A percentile compares a stretch with the other conserved stretches of the same genome.
phyloP scores from a whole-genome alignment of 2,888 invertebrate genomes.

The Lepetodrilus schrolli region DNA sequence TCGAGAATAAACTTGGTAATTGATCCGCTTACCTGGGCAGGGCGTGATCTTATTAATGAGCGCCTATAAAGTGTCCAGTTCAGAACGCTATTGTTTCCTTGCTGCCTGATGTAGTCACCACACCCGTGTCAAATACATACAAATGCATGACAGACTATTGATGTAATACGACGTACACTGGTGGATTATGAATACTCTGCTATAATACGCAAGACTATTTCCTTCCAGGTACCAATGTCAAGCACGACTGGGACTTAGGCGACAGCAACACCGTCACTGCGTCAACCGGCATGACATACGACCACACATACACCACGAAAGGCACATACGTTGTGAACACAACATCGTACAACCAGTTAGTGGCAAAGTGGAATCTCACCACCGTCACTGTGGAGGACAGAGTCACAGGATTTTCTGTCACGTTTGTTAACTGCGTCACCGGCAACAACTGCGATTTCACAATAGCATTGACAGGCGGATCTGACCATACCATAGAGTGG shows the following conservation, averaged over 20 bases:
- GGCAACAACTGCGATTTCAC: background rate
- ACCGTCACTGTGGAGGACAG: slow-evolving; percentile 55
- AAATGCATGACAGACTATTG: too few relatives aligned
- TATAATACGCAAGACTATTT: too few relatives aligned
- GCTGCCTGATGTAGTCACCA: too few relatives aligned
- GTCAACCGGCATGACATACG: slow-evolving; percentile 32
- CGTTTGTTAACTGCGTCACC: background rate
- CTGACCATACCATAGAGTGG: slow-evolving; percentile 63
- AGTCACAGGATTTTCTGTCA: slow-evolving; percentile 49
- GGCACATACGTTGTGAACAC: slow-evolving; percentile 59
- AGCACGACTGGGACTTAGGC: slow-evolving; percentile 68
- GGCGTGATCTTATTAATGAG: too few relatives aligned
- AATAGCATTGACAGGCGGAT: slow-evolving; percentile 55
- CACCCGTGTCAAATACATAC: too few relatives aligned
- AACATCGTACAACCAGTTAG: slow-evolving; percentile 57
- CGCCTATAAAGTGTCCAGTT: too few relatives aligned
- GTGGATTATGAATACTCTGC: too few relatives aligned
- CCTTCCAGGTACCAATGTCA: slow-evolving; percentile 65
- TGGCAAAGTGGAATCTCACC: slow-evolving; percentile 56
- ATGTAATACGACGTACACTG: too few relatives aligned
- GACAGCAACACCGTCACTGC: slow-evolving; percentile 50
- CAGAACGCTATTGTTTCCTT: too few relatives aligned
- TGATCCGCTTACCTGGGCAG: too few relatives aligned
- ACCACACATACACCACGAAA: slow-evolving; percentile 45
- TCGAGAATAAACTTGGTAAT: too few relatives aligned